Evolutionary conservation across 1,140 invertebrate species (phyloP).

Genomic region (Drosophila triauraria): DNA sequence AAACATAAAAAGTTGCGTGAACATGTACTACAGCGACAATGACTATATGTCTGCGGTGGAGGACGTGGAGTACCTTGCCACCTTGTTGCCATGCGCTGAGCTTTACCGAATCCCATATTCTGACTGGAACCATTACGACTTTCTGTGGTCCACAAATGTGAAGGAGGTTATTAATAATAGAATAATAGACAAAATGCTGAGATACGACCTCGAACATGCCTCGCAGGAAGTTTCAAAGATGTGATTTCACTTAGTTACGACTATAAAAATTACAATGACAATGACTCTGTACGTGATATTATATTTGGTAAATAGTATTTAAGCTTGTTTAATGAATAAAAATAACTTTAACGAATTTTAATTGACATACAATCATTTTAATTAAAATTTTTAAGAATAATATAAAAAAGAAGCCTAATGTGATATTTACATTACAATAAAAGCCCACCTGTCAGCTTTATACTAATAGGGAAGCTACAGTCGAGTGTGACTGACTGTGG

Average conservation of each 20-base stretch:
- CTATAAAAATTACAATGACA: not conserved
- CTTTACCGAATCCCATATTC: slow-evolving; percentile 83
- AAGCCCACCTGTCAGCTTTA: no score
- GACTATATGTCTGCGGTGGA: slow-evolving; percentile 88
- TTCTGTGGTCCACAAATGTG: slow-evolving; percentile 86
- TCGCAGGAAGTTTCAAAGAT: not conserved
- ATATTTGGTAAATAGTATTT: not conserved
- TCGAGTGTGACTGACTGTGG: no score
- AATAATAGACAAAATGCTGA: slow-evolving; percentile 85
- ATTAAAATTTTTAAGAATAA: no score
- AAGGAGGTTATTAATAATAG: slow-evolving; percentile 85
- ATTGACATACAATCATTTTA: not conserved
- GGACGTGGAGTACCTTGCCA: slow-evolving; percentile 85
- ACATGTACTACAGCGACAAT: slow-evolving; percentile 88
- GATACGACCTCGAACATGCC: slow-evolving; percentile 60
- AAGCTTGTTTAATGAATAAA: not conserved
- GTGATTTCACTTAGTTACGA: no score
- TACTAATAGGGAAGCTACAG: no score
- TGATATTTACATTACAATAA: no score
- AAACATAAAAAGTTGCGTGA: slow-evolving; percentile 88
- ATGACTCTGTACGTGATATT: slow-evolving; percentile 5
- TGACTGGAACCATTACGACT: slow-evolving; percentile 87
- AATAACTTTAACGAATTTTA: not conserved
- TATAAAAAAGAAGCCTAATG: no score
- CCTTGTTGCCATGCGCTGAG: slow-evolving; percentile 83